Percentiles rank a stretch among this genome's conserved stretches.
Conservation (phyloP, 1,140 invertebrate species). For the Holotrichia oblita region DNA sequence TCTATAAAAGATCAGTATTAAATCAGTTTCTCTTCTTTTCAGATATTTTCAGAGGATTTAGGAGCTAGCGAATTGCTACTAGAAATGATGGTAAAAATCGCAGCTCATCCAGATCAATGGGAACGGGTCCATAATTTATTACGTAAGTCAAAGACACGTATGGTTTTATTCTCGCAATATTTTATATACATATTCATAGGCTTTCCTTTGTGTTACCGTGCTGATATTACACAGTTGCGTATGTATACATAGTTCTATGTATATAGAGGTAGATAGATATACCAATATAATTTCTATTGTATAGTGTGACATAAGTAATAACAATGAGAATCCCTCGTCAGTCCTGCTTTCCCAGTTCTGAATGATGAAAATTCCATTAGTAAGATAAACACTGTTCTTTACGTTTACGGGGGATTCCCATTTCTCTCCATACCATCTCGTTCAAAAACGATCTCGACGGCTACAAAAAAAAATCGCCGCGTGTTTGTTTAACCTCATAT, state of each 20-base stretch:
- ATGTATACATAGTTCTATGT: not conserved
- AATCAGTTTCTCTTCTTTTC: slow-evolving; percentile 26
- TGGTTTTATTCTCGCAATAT: not conserved
- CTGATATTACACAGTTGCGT: not conserved
- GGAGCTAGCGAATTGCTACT: slow-evolving; percentile 55
- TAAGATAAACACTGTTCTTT: not conserved
- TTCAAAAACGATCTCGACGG: slow-evolving; percentile 14
- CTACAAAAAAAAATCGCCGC: slow-evolving; percentile 13
- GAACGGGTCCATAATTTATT: slow-evolving; percentile 54
- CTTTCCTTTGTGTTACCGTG: no score
- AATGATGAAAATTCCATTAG: slow-evolving; percentile 31
- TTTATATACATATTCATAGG: not conserved
- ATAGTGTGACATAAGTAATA: not conserved
- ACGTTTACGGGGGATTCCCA: not conserved
- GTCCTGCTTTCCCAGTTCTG: not conserved
- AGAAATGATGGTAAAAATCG: slow-evolving; percentile 57
- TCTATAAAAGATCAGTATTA: no score
- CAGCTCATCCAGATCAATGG: slow-evolving; percentile 56
- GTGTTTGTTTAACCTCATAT: slow-evolving; percentile 24
- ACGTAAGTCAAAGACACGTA: slow-evolving; percentile 49
- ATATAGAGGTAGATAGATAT: not conserved
- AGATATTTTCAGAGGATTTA: slow-evolving; percentile 23
- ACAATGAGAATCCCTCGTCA: not conserved
- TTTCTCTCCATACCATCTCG: not conserved
- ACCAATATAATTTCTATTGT: not conserved